Percentiles rank a stretch among this genome's conserved stretches.
phyloP scores from a whole-genome alignment of 1,140 invertebrate species.

The Nephila pilipes region DNA sequence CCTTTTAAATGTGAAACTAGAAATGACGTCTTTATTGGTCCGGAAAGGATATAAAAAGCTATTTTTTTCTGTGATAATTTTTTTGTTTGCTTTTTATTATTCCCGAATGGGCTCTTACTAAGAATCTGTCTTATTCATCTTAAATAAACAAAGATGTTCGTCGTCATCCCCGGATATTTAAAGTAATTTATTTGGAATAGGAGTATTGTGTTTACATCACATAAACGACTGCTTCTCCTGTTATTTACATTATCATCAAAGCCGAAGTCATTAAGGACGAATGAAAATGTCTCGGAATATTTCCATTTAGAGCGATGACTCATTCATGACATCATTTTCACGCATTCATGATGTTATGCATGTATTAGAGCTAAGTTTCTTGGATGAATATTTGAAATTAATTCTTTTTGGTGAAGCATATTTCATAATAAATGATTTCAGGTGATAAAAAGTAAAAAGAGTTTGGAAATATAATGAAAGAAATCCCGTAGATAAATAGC shows the following conservation, averaged over 20 bases:
- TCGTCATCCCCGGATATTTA: neutral
- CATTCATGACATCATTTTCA: no score
- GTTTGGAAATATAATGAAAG: no score
- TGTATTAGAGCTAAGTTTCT: neutral
- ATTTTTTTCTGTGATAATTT: conserved; percentile 5
- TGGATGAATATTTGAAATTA: neutral
- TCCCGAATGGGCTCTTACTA: neutral
- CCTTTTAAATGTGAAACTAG: conserved; percentile 9
- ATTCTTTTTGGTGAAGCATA: no score
- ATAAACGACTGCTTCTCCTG: neutral
- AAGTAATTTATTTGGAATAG: neutral
- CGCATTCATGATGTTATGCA: neutral
- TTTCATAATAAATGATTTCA: no score
- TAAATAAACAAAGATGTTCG: neutral
- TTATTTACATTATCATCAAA: neutral
- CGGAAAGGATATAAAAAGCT: neutral
- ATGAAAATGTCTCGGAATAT: neutral
- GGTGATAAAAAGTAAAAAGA: no score
- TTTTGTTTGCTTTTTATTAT: neutral
- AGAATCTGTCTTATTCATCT: neutral
- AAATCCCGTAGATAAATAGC: no score
- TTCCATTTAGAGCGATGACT: no score
- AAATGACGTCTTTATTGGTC: neutral
- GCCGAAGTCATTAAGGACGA: neutral
- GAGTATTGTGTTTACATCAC: neutral